Evolutionary conservation across 1,140 invertebrate genomes (phyloP), one percentile per base, ranked within the genome.

Genomic region (Himalopsyche phryganea): DNA sequence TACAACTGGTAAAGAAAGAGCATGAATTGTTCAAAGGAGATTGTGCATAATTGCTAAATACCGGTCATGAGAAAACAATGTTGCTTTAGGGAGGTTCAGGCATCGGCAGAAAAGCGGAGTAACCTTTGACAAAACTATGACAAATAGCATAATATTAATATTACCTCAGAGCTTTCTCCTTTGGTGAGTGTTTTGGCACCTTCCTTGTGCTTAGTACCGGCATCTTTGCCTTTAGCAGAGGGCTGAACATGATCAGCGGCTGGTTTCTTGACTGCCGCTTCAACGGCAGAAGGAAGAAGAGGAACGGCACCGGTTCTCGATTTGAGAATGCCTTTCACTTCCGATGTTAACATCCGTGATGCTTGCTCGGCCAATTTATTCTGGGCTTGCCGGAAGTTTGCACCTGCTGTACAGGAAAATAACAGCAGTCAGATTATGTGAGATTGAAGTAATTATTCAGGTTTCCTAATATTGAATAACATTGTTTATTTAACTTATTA

Each of bases 271-370:
- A 15, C 13, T 18, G 61, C 72, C 72, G 58, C 75, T 70, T 58
- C 76, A 70, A 53, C 76, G 72, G 2, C 71, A 66, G 61, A 74
- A 47, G 7, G 68, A 1, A 63, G 38, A 19, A 63, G 23, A 41
- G 74, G 74, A 50, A 77, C 69, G 1, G 74, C 71, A 15, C 77
- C 79, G 2, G 75, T 72, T 11, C 76, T 76, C 0, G 77, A 75
- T 65, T 81, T 83, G 6, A 82, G 65, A 33, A 82, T 83, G 23
- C 80, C 74, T 32, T 73, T 65, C 6, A 79, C 76, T 70, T 80
- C 76, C 3, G 70, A 73, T 1, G 75, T 78, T 36, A 79, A 72
- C 75, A 79, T 78, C 40, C 72, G 67, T 50, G 76, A 73, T 35
- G 76, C 76, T 45, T 76, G 71, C 47, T 78, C 76, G 15, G 74